Base-by-base conservation (phyloP, 1,140 invertebrate species). In the Catajapyx aquilonaris region DNA sequence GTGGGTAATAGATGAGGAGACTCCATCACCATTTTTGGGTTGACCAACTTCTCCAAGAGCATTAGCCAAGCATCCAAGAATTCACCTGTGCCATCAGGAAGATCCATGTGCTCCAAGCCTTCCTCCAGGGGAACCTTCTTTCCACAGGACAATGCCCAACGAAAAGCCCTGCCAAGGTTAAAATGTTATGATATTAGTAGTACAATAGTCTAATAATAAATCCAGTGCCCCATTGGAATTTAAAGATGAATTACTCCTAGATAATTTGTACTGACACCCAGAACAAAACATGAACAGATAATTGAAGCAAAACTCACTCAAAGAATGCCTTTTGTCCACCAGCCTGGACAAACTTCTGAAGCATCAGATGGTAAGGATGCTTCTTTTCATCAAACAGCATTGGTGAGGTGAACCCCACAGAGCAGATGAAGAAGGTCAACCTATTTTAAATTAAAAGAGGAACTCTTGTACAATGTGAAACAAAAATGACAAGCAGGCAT, bases 311-410 rank as follows among this genome's bases (percentile, higher is more conserved):
- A 35, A 55, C 53, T 54, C 50, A 61, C 51, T 70, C 65, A 51
- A 87, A 88, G 48, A 90, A 78, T 5, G 76, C 76, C 46, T 72
- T 64, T 40, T 80, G 69, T 0, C 81, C 83, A 1, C 77, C 76
- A 42, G 70, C 61, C 2, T 68, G 60, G 1, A 81, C 66, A 52
- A 90, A 90, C 46, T 83, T 81, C 41, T 83, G 77, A 10, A 90
- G 61, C 80, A 90, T 87, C 4, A 88, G 52, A 55, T 88, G 81
- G 54, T 84, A 90, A 1, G 81, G 80, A 53, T 73, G 72, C 39
- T 81, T 74, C 55, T 84, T 81, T 46, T 90, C 83, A 50, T 90
- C 85, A 54, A 90, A 88, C 2, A 90, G 54, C 72, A 88, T 80
- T 0, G 81, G 79, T 4, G 79, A 76, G 0, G 81, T 83, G 50